These are phyloP conservation scores for Drosophila varians DNA, from an alignment of 1,140 invertebrate genomes.

Conservation along the genomic window DNA sequence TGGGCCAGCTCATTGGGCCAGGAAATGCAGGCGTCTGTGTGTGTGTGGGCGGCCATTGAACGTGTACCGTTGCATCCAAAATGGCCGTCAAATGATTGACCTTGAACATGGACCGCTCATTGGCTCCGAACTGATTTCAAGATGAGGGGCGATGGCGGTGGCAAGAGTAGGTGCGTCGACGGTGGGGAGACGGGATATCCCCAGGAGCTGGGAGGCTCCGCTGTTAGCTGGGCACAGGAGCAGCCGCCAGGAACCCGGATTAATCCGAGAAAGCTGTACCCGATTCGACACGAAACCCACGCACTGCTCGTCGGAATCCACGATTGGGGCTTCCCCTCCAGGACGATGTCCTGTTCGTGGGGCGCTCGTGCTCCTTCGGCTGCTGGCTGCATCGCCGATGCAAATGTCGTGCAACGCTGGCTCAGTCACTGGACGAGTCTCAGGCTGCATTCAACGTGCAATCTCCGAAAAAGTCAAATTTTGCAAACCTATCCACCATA, in stretches of 20 bases:
- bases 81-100: conserved; percentile 74
- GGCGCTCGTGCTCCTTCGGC: conserved; percentile 9
- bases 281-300: conserved; percentile 19
- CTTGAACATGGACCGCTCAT: conserved; percentile 56
- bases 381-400: conserved; percentile 55
- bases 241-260: conserved; percentile 27
- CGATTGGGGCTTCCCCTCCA: conserved; percentile 26
- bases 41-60: conserved; percentile 68
- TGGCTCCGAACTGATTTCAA: conserved; percentile 23
- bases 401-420: conserved; percentile 61
- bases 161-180: neutral
- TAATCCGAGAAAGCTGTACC: conserved; percentile 8
- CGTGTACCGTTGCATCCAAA: conserved; percentile 56
- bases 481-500: conserved; percentile 15
- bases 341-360: conserved; percentile 26
- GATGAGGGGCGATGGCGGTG: neutral
- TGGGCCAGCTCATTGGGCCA: conserved; percentile 62
- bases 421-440: conserved; percentile 71
- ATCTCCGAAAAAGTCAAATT: conserved; percentile 18
- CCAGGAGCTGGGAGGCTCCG: conserved; percentile 11
- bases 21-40: conserved; percentile 59
- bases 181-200: neutral
- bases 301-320: conserved; percentile 7
- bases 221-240: conserved; percentile 29
- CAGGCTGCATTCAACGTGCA: conserved; percentile 71